Percentiles rank a stretch among this genome's conserved stretches.
These are phyloP conservation scores for Sciaenops ocellatus DNA, from an alignment of 2,797 vertebrate genomes.

Conservation along the genomic window DNA sequence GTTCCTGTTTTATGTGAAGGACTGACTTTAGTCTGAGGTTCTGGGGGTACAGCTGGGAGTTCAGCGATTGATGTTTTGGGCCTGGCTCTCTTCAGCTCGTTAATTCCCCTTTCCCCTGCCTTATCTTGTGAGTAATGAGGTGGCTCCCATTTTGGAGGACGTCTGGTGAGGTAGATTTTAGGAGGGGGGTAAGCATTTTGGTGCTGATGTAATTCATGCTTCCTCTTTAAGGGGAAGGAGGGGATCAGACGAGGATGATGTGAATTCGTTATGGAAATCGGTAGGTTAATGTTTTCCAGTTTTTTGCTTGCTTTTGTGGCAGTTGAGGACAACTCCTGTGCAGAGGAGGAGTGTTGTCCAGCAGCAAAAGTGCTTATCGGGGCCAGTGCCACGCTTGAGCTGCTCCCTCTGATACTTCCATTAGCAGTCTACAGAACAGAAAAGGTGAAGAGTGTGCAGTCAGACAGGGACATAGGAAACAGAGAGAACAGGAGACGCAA, in stretches of 20 bases:
- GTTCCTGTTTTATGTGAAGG: slow-evolving; percentile 12
- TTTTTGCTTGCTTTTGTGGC: neutral
- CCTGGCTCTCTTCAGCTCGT: slow-evolving; percentile 9
- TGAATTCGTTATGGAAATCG: neutral
- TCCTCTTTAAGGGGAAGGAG: slow-evolving; percentile 80
- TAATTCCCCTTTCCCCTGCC: neutral
- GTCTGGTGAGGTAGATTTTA: slow-evolving; percentile 38
- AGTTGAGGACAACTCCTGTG: slow-evolving; percentile 12
- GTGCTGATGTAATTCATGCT: slow-evolving; percentile 44
- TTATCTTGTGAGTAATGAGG: slow-evolving; percentile 48
- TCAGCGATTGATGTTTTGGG: slow-evolving; percentile 5
- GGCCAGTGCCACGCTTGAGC: neutral
- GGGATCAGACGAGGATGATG: neutral
- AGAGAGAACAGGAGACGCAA: slow-evolving; percentile 20
- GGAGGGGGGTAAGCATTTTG: slow-evolving; percentile 11
- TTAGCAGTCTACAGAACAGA: slow-evolving; percentile 49
- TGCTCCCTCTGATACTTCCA: slow-evolving; percentile 49
- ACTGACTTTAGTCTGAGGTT: slow-evolving; percentile 3
- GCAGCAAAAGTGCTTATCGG: slow-evolving; percentile 9
- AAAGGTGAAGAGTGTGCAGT: slow-evolving; percentile 30
- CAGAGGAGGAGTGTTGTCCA: slow-evolving; percentile 23
- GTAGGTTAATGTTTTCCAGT: neutral
- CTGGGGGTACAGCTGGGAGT: neutral
- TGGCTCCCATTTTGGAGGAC: slow-evolving; percentile 61
- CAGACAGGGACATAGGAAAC: slow-evolving; percentile 35